Evolutionary conservation across 2,888 invertebrate genomes (phyloP), one percentile per base, ranked within the genome.

Genomic region (Lithophane socia): DNA sequence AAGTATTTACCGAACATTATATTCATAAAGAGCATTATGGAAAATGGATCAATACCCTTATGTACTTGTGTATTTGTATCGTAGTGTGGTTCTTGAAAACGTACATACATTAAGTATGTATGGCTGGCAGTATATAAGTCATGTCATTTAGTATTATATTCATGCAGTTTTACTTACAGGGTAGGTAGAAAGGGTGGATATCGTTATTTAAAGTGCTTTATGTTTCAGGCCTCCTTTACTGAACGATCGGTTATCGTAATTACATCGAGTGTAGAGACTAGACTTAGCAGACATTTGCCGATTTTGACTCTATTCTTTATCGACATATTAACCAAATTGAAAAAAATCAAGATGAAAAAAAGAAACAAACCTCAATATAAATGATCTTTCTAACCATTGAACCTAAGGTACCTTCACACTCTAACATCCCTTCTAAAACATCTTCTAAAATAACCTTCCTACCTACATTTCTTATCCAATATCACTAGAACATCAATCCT

Each of bases 1-100:
- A 94, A 93, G 91, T 93, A 94, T 93, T 93, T 92, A 92, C 89
- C 86, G 86, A 89, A 91, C 92, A 94, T 93, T 93, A 94, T 94
- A 94, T 93, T 93, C 89, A 89, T 90, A 90, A 91, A 89, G 88
- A 85, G 89, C 87, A 87, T 92, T 91, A 92, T 91, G 90, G 80
- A 92, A 90, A 91, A 89, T 89, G 90, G 92, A 94, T 94, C 93
- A 90, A 94, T 94, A 91, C 75, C 72, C 76, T 87, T 80, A 88
- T 86, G 73, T 82, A 79, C 78, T 80, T 64, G n/a, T 63, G 83
- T 76, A 76, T 77, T 70, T 70, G 75, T 54, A 44, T 77, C 68
- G 64, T 54, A 16, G 80, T 84, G 87, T 88, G 75, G 82, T 80
- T 85, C 77, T 79, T 84, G 75, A 75, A 77, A 72, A 75, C 68